A percentile compares a stretch with the other conserved stretches of the same genome.
Conservation (phyloP, 2,113 vertebrate genomes). For the Lathamus discolor region DNA sequence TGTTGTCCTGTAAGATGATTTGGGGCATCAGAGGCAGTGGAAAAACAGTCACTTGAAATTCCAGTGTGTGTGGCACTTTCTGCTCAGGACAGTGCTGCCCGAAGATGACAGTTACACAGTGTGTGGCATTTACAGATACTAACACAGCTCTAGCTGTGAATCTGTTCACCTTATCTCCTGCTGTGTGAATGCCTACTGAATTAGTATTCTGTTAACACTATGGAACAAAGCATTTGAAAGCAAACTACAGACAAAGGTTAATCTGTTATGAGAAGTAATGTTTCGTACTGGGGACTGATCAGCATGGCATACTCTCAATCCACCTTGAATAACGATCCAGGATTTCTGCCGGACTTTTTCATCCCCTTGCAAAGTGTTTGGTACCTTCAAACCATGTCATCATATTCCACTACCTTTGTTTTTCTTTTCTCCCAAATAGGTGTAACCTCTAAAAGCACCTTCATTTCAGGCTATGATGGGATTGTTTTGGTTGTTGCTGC, state of each 20-base stretch:
- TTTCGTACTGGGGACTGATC: neutral
- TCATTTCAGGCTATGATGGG: neutral
- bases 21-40: neutral
- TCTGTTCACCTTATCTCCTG: neutral
- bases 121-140: neutral
- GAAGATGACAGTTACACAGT: neutral
- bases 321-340: neutral
- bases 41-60: neutral
- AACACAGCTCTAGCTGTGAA: fast-evolving
- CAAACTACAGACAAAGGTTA: neutral
- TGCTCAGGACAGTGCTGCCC: neutral
- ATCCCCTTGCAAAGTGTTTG: neutral
- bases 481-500: neutral
- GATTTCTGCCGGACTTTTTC: neutral
- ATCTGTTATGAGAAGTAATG: fast-evolving
- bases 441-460: neutral
- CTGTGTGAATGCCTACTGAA: neutral
- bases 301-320: neutral
- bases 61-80: fast-evolving
- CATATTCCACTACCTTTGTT: neutral
- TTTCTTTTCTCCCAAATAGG: neutral
- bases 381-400: neutral
- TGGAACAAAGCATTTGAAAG: neutral
- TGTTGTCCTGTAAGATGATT: neutral
- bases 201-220: neutral